These are phyloP conservation scores for Paracentrotus lividus DNA, from an alignment of 53 echinoderm and acorn worm genomes.

Conservation along the genomic window DNA sequence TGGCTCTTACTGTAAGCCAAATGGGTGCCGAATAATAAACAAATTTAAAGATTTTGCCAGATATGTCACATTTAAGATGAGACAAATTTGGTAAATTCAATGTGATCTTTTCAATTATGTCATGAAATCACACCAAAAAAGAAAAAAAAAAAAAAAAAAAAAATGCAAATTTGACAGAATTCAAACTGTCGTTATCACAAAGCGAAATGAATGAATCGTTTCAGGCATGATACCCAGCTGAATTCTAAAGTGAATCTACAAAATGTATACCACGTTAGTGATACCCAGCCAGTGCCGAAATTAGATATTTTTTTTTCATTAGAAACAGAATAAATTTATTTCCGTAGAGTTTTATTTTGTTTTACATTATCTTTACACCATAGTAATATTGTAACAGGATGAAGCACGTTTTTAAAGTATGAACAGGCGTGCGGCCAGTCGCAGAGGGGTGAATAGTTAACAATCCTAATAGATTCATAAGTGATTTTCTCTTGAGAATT, in stretches of 20 bases:
- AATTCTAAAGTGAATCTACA: neutral
- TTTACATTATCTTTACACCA: neutral
- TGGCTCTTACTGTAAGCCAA: neutral
- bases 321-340: neutral
- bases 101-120: neutral
- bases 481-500: slow-evolving; percentile 61
- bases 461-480: slow-evolving; percentile 57
- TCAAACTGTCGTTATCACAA: neutral
- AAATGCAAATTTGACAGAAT: neutral
- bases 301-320: neutral
- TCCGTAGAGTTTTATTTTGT: neutral
- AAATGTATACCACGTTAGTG: neutral
- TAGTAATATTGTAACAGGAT: neutral
- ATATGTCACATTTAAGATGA: too few relatives aligned
- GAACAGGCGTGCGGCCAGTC: neutral
- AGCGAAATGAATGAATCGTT: neutral
- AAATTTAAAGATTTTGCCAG: too few relatives aligned
- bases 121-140: neutral
- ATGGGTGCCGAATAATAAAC: neutral
- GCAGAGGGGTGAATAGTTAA: slow-evolving; percentile 51
- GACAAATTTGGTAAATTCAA: neutral
- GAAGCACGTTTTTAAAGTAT: slow-evolving; percentile 14
- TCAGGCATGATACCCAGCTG: neutral
- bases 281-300: neutral
- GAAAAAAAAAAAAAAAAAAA: neutral